Evolutionary conservation across 1,140 invertebrate species (phyloP).

Genomic region (Bombus pascuorum): DNA sequence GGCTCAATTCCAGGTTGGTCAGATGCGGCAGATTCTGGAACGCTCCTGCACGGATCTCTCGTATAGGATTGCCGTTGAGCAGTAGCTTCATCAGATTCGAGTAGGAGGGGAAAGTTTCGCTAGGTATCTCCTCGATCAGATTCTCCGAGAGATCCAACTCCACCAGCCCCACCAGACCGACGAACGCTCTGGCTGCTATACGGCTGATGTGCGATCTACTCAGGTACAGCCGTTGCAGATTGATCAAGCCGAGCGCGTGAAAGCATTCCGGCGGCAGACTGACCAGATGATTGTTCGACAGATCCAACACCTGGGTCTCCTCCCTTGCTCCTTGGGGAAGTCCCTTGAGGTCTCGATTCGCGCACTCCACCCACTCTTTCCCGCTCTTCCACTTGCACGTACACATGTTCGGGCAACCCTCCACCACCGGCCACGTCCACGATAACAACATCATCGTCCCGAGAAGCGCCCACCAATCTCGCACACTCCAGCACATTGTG

Average conservation of each 20-base stretch:
- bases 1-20: slow-evolving; percentile 91
- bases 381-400: slow-evolving; percentile 96
- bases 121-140: slow-evolving; percentile 89
- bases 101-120: slow-evolving; percentile 89
- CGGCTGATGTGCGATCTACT: slow-evolving; percentile 89
- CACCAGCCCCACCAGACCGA: slow-evolving; percentile 92
- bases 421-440: slow-evolving; percentile 43
- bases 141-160: slow-evolving; percentile 94
- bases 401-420: slow-evolving; percentile 88
- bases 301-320: slow-evolving; percentile 94
- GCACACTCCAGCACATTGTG: slow-evolving; percentile 61
- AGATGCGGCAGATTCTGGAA: slow-evolving; percentile 90
- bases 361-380: slow-evolving; percentile 94
- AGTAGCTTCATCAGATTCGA: slow-evolving; percentile 91
- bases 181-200: slow-evolving; percentile 90
- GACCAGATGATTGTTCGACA: slow-evolving; percentile 91
- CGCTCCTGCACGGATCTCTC: slow-evolving; percentile 87
- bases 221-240: slow-evolving; percentile 93
- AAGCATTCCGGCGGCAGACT: slow-evolving; percentile 90
- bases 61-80: slow-evolving; percentile 91
- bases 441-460: slow-evolving; percentile 57
- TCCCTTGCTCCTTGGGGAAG: slow-evolving; percentile 92
- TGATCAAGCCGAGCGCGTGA: slow-evolving; percentile 89
- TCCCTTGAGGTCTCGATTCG: slow-evolving; percentile 87
- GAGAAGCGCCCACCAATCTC: slow-evolving; percentile 58